These are phyloP conservation scores for Paracanthobrama guichenoti DNA, from an alignment of 2,113 vertebrate genomes.

Conservation along the genomic window DNA sequence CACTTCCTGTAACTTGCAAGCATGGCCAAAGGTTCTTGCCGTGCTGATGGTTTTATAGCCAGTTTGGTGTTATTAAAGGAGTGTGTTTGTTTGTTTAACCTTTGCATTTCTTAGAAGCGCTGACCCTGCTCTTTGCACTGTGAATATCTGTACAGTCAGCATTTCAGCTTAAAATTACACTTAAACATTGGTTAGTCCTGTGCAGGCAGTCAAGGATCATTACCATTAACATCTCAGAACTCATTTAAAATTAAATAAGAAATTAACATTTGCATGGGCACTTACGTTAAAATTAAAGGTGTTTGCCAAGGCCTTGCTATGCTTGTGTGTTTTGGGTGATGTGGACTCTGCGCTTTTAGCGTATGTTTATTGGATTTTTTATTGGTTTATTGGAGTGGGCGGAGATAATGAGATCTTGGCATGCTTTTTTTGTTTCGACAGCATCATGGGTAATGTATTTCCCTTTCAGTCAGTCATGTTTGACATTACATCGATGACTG, in stretches of 20 bases:
- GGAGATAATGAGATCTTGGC: too few species aligned
- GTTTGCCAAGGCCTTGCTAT: neutral
- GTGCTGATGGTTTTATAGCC: neutral
- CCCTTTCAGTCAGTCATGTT: too few species aligned
- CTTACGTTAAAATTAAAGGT: neutral
- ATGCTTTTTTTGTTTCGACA: too few species aligned
- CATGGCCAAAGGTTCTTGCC: neutral
- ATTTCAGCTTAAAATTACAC: neutral
- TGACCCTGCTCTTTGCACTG: neutral
- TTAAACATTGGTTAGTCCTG: neutral
- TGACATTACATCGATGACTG: too few species aligned
- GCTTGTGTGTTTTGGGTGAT: neutral
- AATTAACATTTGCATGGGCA: neutral
- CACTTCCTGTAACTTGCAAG: neutral
- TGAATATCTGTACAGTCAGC: neutral
- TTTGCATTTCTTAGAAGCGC: neutral
- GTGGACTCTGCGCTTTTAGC: neutral
- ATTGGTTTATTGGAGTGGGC: too few species aligned
- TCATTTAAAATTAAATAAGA: neutral
- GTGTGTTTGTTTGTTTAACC: neutral
- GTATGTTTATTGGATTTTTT: neutral
- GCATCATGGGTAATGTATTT: too few species aligned
- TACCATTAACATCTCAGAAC: neutral
- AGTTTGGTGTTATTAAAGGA: neutral
- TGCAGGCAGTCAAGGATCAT: neutral